These are phyloP conservation scores for Xylocampa areola DNA, from an alignment of 2,888 invertebrate genomes.

Conservation along the genomic window DNA sequence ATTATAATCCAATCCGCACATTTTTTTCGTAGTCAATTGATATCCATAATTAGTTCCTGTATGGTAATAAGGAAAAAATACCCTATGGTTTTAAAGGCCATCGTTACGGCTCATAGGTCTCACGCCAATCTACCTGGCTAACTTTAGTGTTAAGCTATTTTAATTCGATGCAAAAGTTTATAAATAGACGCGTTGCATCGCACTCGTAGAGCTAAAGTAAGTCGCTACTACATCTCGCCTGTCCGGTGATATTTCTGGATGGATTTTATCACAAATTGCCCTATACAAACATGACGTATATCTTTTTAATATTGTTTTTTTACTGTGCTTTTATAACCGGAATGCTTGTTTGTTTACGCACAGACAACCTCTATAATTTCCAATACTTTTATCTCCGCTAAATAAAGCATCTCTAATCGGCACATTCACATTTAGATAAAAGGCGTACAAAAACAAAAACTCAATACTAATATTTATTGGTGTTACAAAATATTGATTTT, in stretches of 20 bases:
- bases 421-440: conserved; percentile 33
- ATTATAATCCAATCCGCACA: conserved; percentile 61
- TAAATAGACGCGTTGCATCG: conserved; percentile 60
- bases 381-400: conserved; percentile 20
- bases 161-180: conserved; percentile 65
- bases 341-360: conserved; percentile 4
- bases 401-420: conserved; percentile 28
- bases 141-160: conserved; percentile 64
- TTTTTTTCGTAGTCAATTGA: conserved; percentile 55
- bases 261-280: conserved; percentile 6
- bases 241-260: conserved; percentile 32
- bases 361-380: conserved; percentile 13
- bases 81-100: conserved; percentile 69
- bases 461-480: conserved; percentile 29
- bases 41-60: conserved; percentile 65
- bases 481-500: conserved; percentile 32
- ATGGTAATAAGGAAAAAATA: conserved; percentile 66
- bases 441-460: conserved; percentile 27
- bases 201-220: conserved; percentile 36
- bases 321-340: conserved; percentile 15
- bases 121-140: conserved; percentile 66
- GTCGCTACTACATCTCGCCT: conserved; percentile 31
- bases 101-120: conserved; percentile 74
- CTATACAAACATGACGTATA: conserved; percentile 5
- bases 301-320: conserved; percentile 18